phyloP scores from a whole-genome alignment of 2,888 invertebrate species.

The Exephanes ischioxanthus region DNA sequence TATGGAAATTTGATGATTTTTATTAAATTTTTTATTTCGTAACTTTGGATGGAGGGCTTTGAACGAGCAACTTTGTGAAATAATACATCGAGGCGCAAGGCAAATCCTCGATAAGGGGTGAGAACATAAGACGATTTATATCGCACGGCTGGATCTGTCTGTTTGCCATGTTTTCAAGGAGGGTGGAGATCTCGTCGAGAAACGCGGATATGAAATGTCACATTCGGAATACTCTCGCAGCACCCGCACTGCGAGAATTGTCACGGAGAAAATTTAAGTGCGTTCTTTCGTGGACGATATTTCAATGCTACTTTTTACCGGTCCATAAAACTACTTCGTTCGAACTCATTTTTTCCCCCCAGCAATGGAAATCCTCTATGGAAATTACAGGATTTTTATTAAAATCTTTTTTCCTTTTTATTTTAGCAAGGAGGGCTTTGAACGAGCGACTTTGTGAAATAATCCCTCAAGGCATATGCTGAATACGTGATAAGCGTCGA shows the following conservation, averaged over 20 bases:
- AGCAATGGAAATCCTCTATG: too few species aligned
- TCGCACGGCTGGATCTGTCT: constrained; percentile 8
- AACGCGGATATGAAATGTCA: constrained; percentile 29
- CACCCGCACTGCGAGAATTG: constrained; percentile 2
- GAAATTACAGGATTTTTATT: not conserved
- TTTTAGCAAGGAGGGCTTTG: not conserved
- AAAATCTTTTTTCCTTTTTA: not conserved
- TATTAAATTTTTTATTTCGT: not conserved
- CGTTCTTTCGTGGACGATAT: not conserved
- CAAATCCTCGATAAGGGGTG: too few species aligned
- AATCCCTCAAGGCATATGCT: too few species aligned
- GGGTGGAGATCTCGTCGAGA: not conserved
- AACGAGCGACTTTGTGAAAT: too few species aligned
- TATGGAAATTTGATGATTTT: not conserved
- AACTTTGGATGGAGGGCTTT: not conserved
- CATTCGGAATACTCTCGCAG: constrained; percentile 19
- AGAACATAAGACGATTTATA: not conserved
- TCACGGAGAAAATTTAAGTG: constrained; percentile 2
- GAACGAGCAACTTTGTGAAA: not conserved
- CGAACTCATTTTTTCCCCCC: not conserved
- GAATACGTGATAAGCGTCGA: too few species aligned
- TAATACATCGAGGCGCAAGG: too few species aligned
- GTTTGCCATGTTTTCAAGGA: not conserved
- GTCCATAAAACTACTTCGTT: not conserved
- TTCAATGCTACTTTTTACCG: not conserved